phyloP scores from a whole-genome alignment of 2,113 vertebrate species.

The Pachycephala philippinensis region DNA sequence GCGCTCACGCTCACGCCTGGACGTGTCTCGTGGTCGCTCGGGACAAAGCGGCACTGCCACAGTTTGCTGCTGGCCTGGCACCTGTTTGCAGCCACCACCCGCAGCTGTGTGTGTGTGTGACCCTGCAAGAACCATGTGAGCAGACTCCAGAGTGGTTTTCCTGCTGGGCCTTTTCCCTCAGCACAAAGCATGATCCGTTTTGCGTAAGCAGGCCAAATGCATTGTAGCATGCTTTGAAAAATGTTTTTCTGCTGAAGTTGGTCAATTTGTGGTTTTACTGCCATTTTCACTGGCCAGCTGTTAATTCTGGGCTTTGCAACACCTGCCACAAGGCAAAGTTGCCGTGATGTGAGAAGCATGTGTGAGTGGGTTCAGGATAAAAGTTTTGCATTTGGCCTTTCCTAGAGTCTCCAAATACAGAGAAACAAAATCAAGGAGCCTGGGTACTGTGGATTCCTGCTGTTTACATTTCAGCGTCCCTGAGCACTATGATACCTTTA shows the following conservation, averaged over 20 bases:
- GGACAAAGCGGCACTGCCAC: background rate
- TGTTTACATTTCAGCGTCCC: fast-evolving
- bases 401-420: background rate
- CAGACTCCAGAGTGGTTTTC: background rate
- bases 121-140: fast-evolving
- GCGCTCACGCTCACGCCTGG: too few relatives aligned
- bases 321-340: background rate
- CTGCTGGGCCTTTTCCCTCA: background rate
- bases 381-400: background rate
- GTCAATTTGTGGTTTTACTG: background rate
- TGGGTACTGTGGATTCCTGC: fast-evolving
- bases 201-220: background rate
- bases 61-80: background rate
- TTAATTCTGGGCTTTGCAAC: background rate
- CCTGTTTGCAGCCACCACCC: too few relatives aligned
- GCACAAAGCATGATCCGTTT: too few relatives aligned
- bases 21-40: fast-evolving
- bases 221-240: background rate
- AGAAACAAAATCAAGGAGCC: background rate
- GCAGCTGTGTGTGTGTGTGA: fast-evolving
- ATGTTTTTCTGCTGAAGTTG: background rate
- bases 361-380: background rate
- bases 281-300: background rate
- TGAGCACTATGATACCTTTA: background rate
- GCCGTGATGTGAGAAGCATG: background rate